Conservation (phyloP, 2,113 vertebrate species). For the Stercorarius parasiticus region DNA sequence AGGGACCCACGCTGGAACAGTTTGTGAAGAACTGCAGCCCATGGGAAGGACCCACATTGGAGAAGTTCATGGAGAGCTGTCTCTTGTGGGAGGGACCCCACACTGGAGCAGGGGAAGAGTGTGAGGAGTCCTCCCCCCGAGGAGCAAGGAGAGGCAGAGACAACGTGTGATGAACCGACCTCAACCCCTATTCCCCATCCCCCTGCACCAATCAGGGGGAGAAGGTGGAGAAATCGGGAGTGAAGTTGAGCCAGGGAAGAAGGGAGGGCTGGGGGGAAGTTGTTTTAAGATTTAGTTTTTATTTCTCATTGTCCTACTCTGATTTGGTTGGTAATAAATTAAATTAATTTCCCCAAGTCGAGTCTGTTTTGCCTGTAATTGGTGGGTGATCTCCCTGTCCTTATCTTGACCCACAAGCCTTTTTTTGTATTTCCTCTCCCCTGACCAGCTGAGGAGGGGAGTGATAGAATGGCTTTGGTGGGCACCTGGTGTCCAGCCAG, state of each 20-base stretch:
- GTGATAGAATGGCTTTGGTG: background rate
- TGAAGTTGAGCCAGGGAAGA: background rate
- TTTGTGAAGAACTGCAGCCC: too few species aligned
- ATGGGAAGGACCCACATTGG: too few species aligned
- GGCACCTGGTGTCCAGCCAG: background rate
- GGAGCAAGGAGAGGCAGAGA: background rate
- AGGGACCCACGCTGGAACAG: background rate
- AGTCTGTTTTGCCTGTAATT: background rate
- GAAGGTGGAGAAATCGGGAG: background rate
- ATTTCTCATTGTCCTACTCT: background rate
- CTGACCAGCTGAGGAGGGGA: background rate
- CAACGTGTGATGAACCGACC: background rate
- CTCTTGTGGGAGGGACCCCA: too few species aligned
- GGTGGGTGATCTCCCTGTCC: background rate
- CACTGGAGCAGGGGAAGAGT: background rate
- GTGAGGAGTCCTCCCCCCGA: background rate
- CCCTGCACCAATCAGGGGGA: too few species aligned
- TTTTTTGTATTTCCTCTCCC: background rate
- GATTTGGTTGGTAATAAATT: background rate
- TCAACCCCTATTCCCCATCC: background rate
- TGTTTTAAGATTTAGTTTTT: background rate
- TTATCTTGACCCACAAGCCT: background rate
- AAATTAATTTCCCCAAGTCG: background rate
- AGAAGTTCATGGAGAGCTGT: too few species aligned
- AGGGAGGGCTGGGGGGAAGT: background rate